These are phyloP conservation scores for Sternarchorhynchus goeldii DNA, from an alignment of 2,797 vertebrate species.

Conservation along the genomic window DNA sequence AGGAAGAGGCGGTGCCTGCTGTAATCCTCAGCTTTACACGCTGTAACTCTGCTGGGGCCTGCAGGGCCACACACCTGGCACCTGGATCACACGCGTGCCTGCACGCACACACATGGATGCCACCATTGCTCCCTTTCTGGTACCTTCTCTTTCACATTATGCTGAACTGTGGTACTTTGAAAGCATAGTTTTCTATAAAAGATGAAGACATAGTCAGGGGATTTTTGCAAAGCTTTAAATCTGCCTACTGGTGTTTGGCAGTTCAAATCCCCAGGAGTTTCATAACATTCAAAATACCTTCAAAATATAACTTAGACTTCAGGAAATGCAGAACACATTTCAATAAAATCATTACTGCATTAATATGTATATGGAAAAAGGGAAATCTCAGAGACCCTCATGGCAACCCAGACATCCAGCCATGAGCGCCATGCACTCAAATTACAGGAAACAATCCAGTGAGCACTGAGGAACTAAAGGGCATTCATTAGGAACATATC, in stretches of 20 bases:
- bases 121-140: not conserved
- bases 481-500: slow-evolving; percentile 22
- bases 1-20: slow-evolving; percentile 62
- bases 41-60: slow-evolving; percentile 77
- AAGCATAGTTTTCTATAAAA: not conserved
- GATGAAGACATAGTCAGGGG: too few species aligned
- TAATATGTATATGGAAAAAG: not conserved
- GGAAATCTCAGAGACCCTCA: not conserved
- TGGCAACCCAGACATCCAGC: slow-evolving; percentile 18
- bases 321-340: not conserved
- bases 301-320: not conserved
- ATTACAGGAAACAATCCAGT: slow-evolving; percentile 20
- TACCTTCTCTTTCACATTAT: not conserved
- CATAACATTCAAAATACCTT: slow-evolving; percentile 4
- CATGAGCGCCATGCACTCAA: slow-evolving; percentile 11
- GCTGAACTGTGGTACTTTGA: not conserved
- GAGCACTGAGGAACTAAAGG: not conserved
- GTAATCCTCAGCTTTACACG: slow-evolving; percentile 81
- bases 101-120: not conserved
- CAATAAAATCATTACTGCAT: not conserved
- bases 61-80: slow-evolving; percentile 53
- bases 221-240: too few species aligned
- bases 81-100: slow-evolving; percentile 19
- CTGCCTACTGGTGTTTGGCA: too few species aligned
- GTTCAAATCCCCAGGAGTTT: not conserved